Evolutionary conservation across 1,140 invertebrate genomes (phyloP), one percentile per base, ranked within the genome.

Genomic region (Cryptotermes secundus): DNA sequence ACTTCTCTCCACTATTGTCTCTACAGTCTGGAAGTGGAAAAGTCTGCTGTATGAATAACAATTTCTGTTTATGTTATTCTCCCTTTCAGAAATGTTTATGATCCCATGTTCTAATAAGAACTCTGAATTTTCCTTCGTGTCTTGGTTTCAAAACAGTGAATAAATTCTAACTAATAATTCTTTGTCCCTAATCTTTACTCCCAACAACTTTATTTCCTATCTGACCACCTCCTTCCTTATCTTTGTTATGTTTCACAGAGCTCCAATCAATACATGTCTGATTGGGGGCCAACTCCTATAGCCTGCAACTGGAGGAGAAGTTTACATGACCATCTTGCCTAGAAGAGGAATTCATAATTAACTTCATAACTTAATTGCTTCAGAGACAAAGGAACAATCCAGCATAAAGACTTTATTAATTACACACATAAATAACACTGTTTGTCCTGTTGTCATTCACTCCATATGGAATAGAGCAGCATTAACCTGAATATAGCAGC

Each of bases 401-500:
- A 72, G 31, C 59, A 72, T n/a, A 72, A 72, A 72, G 59, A 72
- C 59, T 72, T 72, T 49, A 49, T 49, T 72, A 72, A 72, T 1
- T 72, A 72, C 59, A 72, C 31, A 31, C 59, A 72, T 72, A 31
- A 72, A 72, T n/a, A n/a, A 72, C 59, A 72, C n/a, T 72, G 59
- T 59, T 42, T 59, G 53, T n/a, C n/a, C 59, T 72, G 59, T 72
- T 72, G 26, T 72, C 59, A 72, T 72, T 72, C 59, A 72, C 59
- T 31, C 59, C 59, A 6, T 72, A 12, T 72, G 26, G 59, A 4
- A n/a, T 72, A 72, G 59, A 72, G 59, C n/a, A 72, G n/a, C 59
- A 14, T 49, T 49, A 49, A 49, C 3, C 45, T 49, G 19, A 10
- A 72, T 72, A 6, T 72, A 72, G 59, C 59, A 72, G 59, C n/a